Base-by-base conservation (phyloP, 2,888 invertebrate genomes). In the Gortyna flavago region DNA sequence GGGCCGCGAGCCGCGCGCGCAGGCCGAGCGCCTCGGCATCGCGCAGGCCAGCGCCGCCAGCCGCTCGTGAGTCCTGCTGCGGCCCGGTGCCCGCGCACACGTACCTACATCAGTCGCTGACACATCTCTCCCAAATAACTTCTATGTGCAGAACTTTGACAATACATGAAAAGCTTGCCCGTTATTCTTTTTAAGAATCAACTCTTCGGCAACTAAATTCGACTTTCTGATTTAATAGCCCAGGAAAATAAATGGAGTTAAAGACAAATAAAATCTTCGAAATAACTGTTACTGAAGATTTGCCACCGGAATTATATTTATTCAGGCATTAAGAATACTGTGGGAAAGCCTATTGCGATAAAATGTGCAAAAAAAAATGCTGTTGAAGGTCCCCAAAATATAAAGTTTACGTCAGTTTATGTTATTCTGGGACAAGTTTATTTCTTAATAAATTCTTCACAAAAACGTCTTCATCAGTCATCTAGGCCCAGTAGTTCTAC, bases 21-120 rank as follows among this genome's bases (percentile, higher is more conserved):
- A 84, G 81, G 72, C 80, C 90, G 99, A 99, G 94, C 97, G 99
- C 71, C 97, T 99, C 68, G 99, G 99, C 89, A 99, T 99, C 98
- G 99, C 98, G 80, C 98, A 98, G 89, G 93, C 94, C 87, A 87
- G 83, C 87, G 85, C 81, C 73, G 89, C 89, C 72, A 70, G 48
- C 73, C 73, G 89, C 48, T 79, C 87, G 92, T 92, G 32, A 82
- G 90, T 88, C 66, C 9, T 25, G 29, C n/a, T 29, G 18, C 1
- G 90, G 88, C 66, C 9, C 16, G 29, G 21, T 29, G 18, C 1
- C 21, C 32, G 0, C 18, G 13, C 69, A 21, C 16, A 9, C 16
- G 21, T 32, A 3, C 5, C 25, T 9, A n/a, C 29, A 0, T 32
- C 35, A 2, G 13, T 32, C 9, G 35, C 54, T 6, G n/a, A n/a